Base-by-base conservation (phyloP, 2,888 invertebrate species). In the Lasioglossum leucozonium region DNA sequence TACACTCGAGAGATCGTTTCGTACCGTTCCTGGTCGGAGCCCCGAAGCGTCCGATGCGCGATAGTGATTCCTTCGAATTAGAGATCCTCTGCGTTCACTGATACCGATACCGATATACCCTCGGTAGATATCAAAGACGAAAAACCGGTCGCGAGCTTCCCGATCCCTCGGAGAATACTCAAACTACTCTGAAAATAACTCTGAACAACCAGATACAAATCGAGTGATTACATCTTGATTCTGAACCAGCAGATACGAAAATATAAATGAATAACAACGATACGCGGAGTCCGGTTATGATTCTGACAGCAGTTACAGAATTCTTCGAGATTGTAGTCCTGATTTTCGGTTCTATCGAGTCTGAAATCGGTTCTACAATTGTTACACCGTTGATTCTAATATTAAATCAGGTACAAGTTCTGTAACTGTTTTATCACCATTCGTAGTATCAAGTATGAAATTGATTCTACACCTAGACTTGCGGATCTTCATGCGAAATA, bases 51-150 rank as follows among this genome's bases (percentile, higher is more conserved):
- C 18, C 65, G 65, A 34, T 65, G 34, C 18, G 65, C 65, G 30
- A 65, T 65, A 62, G 34, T 34, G 65, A 65, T 65, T 65, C 34
- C 65, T 30, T 65, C 34, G 65, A 65, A 65, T 65, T 34, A 65
- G 65, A 65, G 34, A 65, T 65, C 65, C 34, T 34, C 65, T 30
- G 34, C 30, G 65, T 4, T 18, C 65, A 0, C 65, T 18, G 34
- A 65, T 34, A 34, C 34, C 34, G 65, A 34, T 65, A 34, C 65
- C 18, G 18, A 30, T 65, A 34, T 34, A 65, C 30, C 13, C 30
- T 2, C 58, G 26, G 58, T 11, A 6, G 16, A 62, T 30, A 62
- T 30, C 30, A 62, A 62, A 62, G 30, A 30, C 58, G 58, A 62
- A 62, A 62, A 62, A 62, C 58, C 58, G 58, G 58, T 30, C 58